Conservation (phyloP, 1,140 invertebrate species). For the Drosophila sturtevanti region DNA sequence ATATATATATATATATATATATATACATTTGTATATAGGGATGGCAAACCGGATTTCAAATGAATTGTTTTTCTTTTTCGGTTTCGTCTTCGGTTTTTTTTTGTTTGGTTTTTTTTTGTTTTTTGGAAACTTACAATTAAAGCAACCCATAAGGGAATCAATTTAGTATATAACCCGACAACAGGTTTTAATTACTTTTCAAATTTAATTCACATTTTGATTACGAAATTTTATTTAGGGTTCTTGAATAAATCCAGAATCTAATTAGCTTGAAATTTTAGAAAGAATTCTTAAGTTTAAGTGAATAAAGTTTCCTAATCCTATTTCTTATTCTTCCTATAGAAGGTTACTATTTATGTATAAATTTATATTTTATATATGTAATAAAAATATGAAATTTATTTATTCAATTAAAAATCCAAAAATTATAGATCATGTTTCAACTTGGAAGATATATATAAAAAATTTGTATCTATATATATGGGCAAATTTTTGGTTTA, state of each 20-base stretch:
- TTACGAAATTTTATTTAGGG: background rate
- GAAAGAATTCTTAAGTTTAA: no score
- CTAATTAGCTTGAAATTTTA: no score
- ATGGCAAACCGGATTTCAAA: slow-evolving; percentile 14
- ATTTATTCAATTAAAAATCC: no score
- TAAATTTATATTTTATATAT: no score
- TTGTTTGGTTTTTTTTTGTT: background rate
- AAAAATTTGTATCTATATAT: no score
- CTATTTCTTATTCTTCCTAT: no score
- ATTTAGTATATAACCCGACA: background rate
- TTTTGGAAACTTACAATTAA: slow-evolving; percentile 8
- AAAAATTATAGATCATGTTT: no score
- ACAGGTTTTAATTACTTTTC: slow-evolving; percentile 6
- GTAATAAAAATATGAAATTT: no score
- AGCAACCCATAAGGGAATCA: background rate
- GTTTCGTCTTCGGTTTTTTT: background rate
- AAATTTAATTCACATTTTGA: background rate
- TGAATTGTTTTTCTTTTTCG: background rate
- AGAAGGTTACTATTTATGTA: no score
- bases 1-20: background rate
- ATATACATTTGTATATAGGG: background rate
- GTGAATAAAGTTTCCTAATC: no score
- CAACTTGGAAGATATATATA: no score
- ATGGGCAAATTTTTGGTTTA: no score
- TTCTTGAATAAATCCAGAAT: background rate